Evolutionary conservation across 2,797 vertebrate genomes (phyloP), one percentile per base, ranked within the genome.

Genomic region (Rousettus madagascariensis): DNA sequence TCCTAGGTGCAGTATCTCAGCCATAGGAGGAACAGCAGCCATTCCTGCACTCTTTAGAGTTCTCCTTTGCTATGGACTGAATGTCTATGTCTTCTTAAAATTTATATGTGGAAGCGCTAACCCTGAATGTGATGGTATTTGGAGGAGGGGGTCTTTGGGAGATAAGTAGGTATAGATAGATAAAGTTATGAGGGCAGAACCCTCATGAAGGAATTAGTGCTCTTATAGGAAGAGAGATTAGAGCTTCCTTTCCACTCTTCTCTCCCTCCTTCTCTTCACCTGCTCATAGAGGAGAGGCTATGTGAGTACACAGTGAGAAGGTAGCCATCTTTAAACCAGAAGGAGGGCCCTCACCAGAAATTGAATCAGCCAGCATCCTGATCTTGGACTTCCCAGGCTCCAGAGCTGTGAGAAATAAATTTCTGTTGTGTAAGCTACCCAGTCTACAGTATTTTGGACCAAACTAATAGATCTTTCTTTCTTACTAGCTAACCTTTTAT

Each of bases 21-120:
- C 24, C 6, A 38, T 20, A 51, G 59, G 19, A 2, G 3, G 46
- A 78, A 78, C 22, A 5, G 6, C 2, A 80, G 15, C 5, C 6
- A 91, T 46, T 74, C 33, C 0, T 59, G 0, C 77, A 57, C 33
- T 90, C 41, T 90, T 87, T 63, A 16, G 3, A 16, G 22, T 41
- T 95, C 7, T 88, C 17, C 92, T 95, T 91, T 93, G 51, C 17
- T 80, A 53, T 59, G 49, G n/a, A 77, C 65, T 43, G 38, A 92
- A 72, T 77, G 12, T 66, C 28, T 65, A 4, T 36, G 0, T 38
- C 30, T 15, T 19, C 51, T 38, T 38, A 69, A 82, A 79, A 61
- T 24, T 43, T 24, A 57, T 22, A 61, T 15, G 17, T 8, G 38
- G 68, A 86, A 78, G 43, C 13, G 43, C n/a, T 82, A 79, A 68